Evolutionary conservation across 2,797 vertebrate genomes (phyloP).

Genomic region (Phylloscopus collybita): DNA sequence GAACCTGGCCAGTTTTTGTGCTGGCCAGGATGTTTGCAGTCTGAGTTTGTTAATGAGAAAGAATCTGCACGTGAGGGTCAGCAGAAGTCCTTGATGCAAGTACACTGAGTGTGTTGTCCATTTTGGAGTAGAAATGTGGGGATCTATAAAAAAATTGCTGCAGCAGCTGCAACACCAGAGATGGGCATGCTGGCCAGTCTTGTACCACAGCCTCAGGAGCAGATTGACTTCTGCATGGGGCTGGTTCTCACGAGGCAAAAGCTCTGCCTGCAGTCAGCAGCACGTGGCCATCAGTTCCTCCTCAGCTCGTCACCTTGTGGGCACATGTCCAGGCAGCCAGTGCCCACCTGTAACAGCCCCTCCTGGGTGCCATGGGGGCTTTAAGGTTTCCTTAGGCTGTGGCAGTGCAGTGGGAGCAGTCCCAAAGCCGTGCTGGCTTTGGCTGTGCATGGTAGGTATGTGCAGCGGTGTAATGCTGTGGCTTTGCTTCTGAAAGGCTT

Average conservation of each 20-base stretch:
- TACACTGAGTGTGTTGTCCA: accelerated
- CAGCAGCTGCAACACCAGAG: accelerated
- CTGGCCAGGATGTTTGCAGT: neutral
- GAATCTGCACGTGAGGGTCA: neutral
- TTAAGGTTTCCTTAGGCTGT: neutral
- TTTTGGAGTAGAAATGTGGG: neutral
- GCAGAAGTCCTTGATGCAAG: accelerated
- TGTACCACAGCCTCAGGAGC: neutral
- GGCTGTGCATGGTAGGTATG: neutral
- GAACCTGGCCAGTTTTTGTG: neutral
- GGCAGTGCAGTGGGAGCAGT: accelerated
- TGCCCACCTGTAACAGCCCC: neutral
- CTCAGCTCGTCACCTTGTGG: accelerated
- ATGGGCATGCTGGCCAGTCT: too few relatives aligned
- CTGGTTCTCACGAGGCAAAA: neutral
- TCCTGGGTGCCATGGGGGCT: neutral
- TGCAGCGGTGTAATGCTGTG: accelerated
- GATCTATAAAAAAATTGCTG: neutral
- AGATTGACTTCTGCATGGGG: neutral
- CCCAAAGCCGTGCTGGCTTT: accelerated
- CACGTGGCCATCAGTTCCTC: accelerated
- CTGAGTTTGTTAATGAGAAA: neutral
- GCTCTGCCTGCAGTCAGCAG: neutral
- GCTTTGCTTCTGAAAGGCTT: neutral
- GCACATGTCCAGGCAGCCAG: accelerated